Percentiles rank a stretch among this genome's conserved stretches.
Evolutionary conservation across 2,113 vertebrate species (phyloP).

Genomic region (Podarcis cretensis): DNA sequence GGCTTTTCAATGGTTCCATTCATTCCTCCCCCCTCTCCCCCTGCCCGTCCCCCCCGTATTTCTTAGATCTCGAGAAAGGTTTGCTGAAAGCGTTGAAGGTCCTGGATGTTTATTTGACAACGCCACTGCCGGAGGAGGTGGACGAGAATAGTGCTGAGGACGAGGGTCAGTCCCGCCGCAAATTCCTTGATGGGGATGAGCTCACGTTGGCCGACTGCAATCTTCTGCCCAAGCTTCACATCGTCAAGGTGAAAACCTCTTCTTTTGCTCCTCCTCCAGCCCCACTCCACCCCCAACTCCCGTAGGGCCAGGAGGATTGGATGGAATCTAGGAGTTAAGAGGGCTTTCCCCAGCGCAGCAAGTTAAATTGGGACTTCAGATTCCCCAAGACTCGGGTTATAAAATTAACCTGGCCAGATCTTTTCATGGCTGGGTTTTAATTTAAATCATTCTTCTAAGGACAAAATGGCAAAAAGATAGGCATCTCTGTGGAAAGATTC

Average conservation of each 20-base stretch:
- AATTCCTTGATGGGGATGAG: conserved; percentile 87
- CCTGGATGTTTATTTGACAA: conserved; percentile 84
- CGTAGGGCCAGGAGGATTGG: neutral
- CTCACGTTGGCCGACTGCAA: conserved; percentile 93
- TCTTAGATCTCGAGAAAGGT: conserved; percentile 87
- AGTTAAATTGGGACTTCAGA: neutral
- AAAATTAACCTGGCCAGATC: too few species aligned
- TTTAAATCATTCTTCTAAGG: too few species aligned
- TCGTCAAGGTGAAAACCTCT: conserved; percentile 81
- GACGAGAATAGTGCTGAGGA: conserved; percentile 89
- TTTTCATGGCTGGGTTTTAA: too few species aligned
- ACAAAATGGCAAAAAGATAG: too few species aligned
- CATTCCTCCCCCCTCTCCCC: neutral
- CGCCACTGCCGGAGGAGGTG: conserved; percentile 87
- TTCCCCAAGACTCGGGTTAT: too few species aligned
- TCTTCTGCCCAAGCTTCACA: conserved; percentile 90
- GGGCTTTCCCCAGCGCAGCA: neutral
- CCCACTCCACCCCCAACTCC: neutral
- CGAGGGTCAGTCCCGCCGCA: conserved; percentile 81
- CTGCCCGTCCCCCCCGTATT: neutral
- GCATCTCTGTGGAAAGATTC: too few species aligned
- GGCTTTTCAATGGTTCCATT: neutral
- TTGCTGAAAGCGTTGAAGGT: conserved; percentile 87
- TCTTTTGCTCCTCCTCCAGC: neutral
- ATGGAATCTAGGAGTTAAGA: neutral